phyloP scores from a whole-genome alignment of 2,113 vertebrate genomes.

The Pangasianodon gigas region DNA sequence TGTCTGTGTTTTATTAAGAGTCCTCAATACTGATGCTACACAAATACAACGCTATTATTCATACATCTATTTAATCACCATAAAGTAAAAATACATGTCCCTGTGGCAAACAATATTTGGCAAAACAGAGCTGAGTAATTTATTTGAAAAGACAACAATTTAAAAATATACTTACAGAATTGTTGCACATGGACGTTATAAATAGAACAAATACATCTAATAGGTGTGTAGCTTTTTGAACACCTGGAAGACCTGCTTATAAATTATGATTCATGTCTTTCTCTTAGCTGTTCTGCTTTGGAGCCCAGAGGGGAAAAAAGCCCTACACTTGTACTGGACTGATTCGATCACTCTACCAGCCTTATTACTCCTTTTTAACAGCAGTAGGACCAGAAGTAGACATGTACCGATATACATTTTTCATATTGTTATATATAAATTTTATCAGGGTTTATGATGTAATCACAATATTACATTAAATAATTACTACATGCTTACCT shows the following conservation, averaged over 20 bases:
- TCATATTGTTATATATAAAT: not conserved
- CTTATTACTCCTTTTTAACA: constrained; percentile 6
- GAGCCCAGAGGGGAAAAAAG: constrained; percentile 37
- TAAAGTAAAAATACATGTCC: constrained; percentile 60
- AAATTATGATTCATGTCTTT: constrained; percentile 59
- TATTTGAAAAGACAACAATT: constrained; percentile 51
- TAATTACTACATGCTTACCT: not conserved
- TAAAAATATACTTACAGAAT: constrained; percentile 71
- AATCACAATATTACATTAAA: not conserved
- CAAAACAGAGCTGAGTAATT: constrained; percentile 63
- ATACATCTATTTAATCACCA: constrained; percentile 51
- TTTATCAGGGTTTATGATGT: not conserved
- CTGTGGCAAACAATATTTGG: constrained; percentile 66
- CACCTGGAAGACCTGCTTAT: constrained; percentile 65
- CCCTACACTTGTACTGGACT: constrained; percentile 20
- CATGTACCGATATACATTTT: constrained; percentile 3
- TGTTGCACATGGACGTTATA: constrained; percentile 84
- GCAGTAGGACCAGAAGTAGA: constrained; percentile 41
- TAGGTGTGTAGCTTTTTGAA: constrained; percentile 51
- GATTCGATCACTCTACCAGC: constrained; percentile 21
- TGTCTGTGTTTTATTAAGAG: constrained; percentile 44
- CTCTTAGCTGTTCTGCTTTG: constrained; percentile 45
- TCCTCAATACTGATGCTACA: constrained; percentile 53
- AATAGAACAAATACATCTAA: constrained; percentile 76
- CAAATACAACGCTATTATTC: constrained; percentile 52